phyloP scores from a whole-genome alignment of 1,140 invertebrate species.

The Lasioglossum baleicum region DNA sequence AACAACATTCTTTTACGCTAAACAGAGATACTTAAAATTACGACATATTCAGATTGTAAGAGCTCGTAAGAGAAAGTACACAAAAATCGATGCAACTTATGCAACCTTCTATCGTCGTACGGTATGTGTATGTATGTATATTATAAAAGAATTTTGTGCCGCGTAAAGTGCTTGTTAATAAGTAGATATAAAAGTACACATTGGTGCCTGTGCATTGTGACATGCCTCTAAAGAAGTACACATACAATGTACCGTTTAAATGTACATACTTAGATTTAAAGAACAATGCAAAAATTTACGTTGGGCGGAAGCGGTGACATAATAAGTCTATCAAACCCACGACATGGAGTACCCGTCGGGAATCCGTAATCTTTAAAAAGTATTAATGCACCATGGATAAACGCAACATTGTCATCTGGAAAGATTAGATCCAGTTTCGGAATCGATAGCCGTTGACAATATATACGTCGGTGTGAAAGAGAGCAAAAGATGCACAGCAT shows the following conservation, averaged over 20 bases:
- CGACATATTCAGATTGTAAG: neutral
- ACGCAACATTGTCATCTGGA: slow-evolving; percentile 77
- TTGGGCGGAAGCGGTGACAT: slow-evolving; percentile 60
- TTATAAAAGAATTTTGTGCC: slow-evolving; percentile 39
- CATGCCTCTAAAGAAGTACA: slow-evolving; percentile 37
- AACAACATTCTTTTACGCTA: slow-evolving; percentile 25
- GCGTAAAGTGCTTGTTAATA: slow-evolving; percentile 23
- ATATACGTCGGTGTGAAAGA: slow-evolving; percentile 74
- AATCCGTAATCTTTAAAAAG: slow-evolving; percentile 61
- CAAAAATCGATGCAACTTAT: slow-evolving; percentile 21
- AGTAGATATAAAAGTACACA: slow-evolving; percentile 43
- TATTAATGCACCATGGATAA: slow-evolving; percentile 68
- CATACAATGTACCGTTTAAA: slow-evolving; percentile 33
- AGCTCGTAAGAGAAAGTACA: slow-evolving; percentile 25
- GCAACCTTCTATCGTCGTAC: neutral
- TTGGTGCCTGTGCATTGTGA: slow-evolving; percentile 35
- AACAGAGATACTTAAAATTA: slow-evolving; percentile 23
- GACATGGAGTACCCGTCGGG: slow-evolving; percentile 6
- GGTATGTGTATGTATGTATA: neutral
- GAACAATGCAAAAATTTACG: slow-evolving; percentile 48
- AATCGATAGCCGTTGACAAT: slow-evolving; percentile 70
- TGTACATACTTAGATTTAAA: slow-evolving; percentile 49
- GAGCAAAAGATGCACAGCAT: slow-evolving; percentile 74
- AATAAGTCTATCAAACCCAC: slow-evolving; percentile 48
- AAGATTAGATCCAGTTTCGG: slow-evolving; percentile 78